Conservation (phyloP, 1,140 invertebrate genomes). For the Nixonia krombeini region DNA sequence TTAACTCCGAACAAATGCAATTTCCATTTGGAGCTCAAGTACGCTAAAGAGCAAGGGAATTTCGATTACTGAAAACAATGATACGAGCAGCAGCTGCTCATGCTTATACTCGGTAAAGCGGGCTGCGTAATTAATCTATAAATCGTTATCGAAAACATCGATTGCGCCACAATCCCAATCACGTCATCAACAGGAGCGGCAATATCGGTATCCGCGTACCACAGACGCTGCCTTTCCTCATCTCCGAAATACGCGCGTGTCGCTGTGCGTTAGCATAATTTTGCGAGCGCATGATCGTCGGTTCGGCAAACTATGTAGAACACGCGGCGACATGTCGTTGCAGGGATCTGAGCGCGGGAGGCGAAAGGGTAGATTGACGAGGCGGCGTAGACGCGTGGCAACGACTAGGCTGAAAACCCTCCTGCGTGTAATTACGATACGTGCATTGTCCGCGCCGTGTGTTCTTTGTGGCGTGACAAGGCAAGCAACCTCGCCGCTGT, state of each 20-base stretch:
- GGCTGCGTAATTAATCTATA: no score
- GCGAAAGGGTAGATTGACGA: conserved; percentile 19
- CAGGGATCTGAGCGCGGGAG: not conserved
- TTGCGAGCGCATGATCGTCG: conserved; percentile 18
- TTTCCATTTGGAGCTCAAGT: no score
- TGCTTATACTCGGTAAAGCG: no score
- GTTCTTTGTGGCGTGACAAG: conserved; percentile 45
- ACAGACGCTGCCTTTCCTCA: not conserved
- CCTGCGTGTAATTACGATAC: conserved; percentile 57
- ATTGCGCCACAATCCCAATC: conserved; percentile 26
- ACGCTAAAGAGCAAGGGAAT: no score
- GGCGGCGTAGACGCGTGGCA: not conserved
- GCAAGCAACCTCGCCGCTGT: conserved; percentile 11
- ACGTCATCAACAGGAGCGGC: conserved; percentile 23
- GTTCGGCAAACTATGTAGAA: conserved; percentile 25
- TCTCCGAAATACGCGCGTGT: conserved; percentile 28
- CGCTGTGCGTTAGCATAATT: conserved; percentile 20
- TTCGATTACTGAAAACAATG: no score
- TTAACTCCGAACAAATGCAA: no score
- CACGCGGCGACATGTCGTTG: conserved; percentile 15
- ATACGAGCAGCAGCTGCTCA: no score
- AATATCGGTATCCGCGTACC: conserved; percentile 12
- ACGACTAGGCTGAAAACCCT: conserved; percentile 9
- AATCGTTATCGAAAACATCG: conserved; percentile 20
- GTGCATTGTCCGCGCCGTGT: conserved; percentile 43